Evolutionary conservation across 2,888 invertebrate species (phyloP), one percentile per base, ranked within the genome.

Genomic region (Agrochola macilenta): DNA sequence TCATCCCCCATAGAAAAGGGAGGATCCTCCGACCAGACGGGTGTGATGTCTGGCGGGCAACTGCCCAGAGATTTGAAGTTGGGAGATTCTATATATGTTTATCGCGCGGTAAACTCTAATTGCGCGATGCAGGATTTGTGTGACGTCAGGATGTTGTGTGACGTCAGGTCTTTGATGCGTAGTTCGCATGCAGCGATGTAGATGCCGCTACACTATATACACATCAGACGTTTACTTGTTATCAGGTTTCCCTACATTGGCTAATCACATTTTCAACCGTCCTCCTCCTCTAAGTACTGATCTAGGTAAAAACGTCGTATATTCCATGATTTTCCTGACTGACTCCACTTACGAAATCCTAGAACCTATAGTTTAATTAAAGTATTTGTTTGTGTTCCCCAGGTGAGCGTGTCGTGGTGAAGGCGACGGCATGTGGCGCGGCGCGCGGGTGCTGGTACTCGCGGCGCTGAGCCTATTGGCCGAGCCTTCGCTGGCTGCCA

Each of bases 381-480:
- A 35, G 52, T 35, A 1, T 11, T 39, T 46, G 2, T 68, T 43
- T 83, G 39, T 81, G 63, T 73, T 66, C 73, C 61, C 8, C 86
- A 95, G 96, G 93, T 95, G 94, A 86, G 91, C 89, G 90, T 89
- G 86, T 88, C 88, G 92, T 93, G 93, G 94, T 95, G 95, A 96
- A 94, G 97, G 97, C 95, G 95, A 94, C 97, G 97, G 97, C 97
- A 97, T 97, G 97, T 97, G 97, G 97, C 97, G 96, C 97, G 97
- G 97, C 97, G 97, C 97, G 96, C 97, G 97, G 95, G 97, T 97
- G 96, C 96, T 97, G 94, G 96, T 97, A 96, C 97, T 97, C 97
- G 97, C 97, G 96, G 97, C 97, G 96, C 97, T 97, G 95, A 96
- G 96, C 93, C 93, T 95, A 90, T 94, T 96, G 95, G 97, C 96